Conservation (phyloP, 2,113 vertebrate species). For the Emberiza fucata region DNA sequence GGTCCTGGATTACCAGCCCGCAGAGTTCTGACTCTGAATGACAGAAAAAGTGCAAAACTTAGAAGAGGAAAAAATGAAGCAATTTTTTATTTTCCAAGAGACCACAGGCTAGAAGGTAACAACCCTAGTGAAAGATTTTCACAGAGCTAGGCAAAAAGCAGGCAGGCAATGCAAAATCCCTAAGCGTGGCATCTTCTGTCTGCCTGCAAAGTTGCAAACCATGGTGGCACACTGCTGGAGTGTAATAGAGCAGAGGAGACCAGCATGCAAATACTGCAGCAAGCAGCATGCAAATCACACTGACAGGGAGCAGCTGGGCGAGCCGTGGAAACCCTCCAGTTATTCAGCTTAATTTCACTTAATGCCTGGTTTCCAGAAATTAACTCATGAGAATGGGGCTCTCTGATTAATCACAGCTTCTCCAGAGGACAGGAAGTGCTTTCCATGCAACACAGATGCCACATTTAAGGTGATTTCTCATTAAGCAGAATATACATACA, state of each 20-base stretch:
- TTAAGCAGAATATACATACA: background rate
- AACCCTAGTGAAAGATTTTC: background rate
- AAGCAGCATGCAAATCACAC: background rate
- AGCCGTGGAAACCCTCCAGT: background rate
- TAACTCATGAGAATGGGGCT: background rate
- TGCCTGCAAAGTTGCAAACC: background rate
- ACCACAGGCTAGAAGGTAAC: background rate
- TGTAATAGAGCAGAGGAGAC: background rate
- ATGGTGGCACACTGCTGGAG: fast-evolving
- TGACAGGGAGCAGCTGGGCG: background rate
- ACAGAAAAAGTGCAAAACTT: background rate
- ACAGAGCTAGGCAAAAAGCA: fast-evolving
- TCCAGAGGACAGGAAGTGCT: background rate
- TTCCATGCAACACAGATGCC: background rate
- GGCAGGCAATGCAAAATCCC: background rate
- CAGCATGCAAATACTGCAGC: background rate
- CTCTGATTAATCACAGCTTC: background rate
- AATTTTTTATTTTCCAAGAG: background rate
- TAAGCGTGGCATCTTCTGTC: background rate
- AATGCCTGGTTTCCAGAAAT: slow-evolving; percentile 11
- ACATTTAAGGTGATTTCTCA: background rate
- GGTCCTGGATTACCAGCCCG: background rate
- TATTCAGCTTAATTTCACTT: slow-evolving; percentile 29
- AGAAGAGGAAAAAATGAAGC: background rate
- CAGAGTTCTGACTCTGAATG: background rate